Base-by-base conservation (phyloP, 2,113 vertebrate species). In the Baryphthengus martii region DNA sequence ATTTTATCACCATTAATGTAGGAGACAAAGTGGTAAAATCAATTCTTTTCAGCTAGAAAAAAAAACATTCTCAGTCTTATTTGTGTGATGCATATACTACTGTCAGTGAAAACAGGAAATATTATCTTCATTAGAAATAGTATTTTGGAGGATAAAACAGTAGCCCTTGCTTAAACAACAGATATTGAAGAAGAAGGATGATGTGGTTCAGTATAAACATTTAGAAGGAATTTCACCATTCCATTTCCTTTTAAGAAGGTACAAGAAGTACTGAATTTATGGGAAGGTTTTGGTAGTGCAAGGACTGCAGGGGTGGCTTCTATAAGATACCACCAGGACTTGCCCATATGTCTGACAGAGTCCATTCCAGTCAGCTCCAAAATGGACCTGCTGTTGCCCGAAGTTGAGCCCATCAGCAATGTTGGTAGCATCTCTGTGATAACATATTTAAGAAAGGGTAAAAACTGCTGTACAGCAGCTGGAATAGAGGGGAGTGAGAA, bases 311-410 rank as follows among this genome's bases (percentile, higher is more conserved):
- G 19, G 4, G 6, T 44, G 39, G 7, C 13, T 7, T 23, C 44
- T 75, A 31, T 25, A 45, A 50, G n/a, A 23, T 59, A 50, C 29
- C 31, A 76, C 6, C 10, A 44, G 62, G 29, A 39, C 39, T 19
- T 75, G 39, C 17, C 31, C 63, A 19, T 17, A 31, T 17, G 11
- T n/a, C 24, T 11, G 6, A 33, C 7, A 49, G 10, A 70, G 45
- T 6, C 56, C 31, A 5, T 42, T 66, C 21, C 31, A 71, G n/a
- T 13, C 25, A 9, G 13, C 13, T 37, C 39, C 21, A 52, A n/a
- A 56, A 45, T 1, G 2, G n/a, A 61, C 7, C 37, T 1, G 5
- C 20, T 1, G 1, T 52, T 58, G 29, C 3, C 42, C 35, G 42
- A 49, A 25, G 37, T 25, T 17, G 26, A 87, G 21, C 14, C 23